Percentiles rank a stretch among this genome's conserved stretches.
Evolutionary conservation across 2,888 invertebrate species (phyloP).

Genomic region (Alloscopus bannaensis): DNA sequence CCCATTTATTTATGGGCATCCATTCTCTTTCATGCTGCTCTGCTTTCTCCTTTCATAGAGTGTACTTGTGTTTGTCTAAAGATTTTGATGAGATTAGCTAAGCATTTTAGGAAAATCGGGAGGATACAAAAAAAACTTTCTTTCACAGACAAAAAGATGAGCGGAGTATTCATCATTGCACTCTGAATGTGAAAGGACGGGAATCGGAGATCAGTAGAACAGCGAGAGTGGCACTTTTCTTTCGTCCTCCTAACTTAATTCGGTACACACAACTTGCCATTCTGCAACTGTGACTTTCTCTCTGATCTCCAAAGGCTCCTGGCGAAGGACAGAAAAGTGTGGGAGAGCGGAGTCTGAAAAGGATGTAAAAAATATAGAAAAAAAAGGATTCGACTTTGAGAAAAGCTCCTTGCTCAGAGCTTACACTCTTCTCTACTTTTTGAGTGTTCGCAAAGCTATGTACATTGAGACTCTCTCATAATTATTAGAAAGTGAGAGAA

Average conservation of each 20-base stretch:
- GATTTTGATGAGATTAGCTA: constrained; percentile 49
- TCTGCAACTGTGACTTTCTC: constrained; percentile 37
- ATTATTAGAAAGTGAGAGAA: constrained; percentile 23
- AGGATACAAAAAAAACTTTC: constrained; percentile 34
- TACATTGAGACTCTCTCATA: constrained; percentile 16
- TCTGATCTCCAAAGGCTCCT: constrained; percentile 26
- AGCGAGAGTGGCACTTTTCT: constrained; percentile 29
- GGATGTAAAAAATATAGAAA: neutral
- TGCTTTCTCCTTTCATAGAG: constrained; percentile 4
- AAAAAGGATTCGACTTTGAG: constrained; percentile 31
- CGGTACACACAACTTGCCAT: constrained; percentile 28
- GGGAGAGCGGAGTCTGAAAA: constrained; percentile 17
- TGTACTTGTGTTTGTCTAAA: neutral
- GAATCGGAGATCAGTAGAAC: constrained; percentile 20
- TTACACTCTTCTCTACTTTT: constrained; percentile 21
- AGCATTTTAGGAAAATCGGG: constrained; percentile 39
- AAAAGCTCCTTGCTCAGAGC: constrained; percentile 20
- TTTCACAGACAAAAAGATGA: constrained; percentile 32
- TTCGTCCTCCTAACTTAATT: constrained; percentile 46
- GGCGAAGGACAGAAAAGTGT: no score
- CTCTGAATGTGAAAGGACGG: neutral
- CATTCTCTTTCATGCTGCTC: constrained; percentile 37
- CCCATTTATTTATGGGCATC: constrained; percentile 48
- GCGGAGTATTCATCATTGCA: constrained; percentile 5
- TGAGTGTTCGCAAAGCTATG: constrained; percentile 24